Conservation (phyloP, 2,113 vertebrate species). For the Rattus rattus region DNA sequence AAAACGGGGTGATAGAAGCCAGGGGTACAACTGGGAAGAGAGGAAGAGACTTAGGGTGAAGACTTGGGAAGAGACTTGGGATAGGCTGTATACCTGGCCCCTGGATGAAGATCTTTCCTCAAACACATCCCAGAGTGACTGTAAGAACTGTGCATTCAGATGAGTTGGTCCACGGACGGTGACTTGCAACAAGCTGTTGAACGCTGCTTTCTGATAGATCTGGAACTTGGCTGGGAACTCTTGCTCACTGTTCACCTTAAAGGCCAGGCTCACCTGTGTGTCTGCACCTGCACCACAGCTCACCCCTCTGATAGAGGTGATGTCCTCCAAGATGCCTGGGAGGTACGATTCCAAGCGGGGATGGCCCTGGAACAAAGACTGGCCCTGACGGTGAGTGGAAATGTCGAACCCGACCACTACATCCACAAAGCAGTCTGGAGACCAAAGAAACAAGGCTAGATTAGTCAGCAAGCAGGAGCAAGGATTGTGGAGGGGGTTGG, state of each 20-base stretch:
- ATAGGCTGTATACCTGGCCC: conserved; percentile 71
- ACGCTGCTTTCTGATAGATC: conserved; percentile 70
- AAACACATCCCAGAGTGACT: conserved; percentile 78
- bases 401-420: conserved; percentile 83
- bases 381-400: conserved; percentile 68
- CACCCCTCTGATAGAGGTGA: conserved; percentile 75
- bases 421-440: conserved; percentile 82
- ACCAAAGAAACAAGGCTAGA: conserved; percentile 16
- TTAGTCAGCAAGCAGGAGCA: background rate
- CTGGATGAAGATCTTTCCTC: conserved; percentile 29
- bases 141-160: conserved; percentile 72
- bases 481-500: background rate
- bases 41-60: background rate
- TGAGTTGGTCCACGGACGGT: conserved; percentile 63
- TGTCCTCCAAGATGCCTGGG: conserved; percentile 71
- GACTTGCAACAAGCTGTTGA: conserved; percentile 56
- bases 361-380: conserved; percentile 79
- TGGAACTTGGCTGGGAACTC: conserved; percentile 72
- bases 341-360: conserved; percentile 72
- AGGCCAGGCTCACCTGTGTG: conserved; percentile 76
- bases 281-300: conserved; percentile 78
- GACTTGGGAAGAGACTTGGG: no score
- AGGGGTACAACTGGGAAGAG: background rate
- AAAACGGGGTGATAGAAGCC: background rate
- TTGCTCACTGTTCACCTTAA: conserved; percentile 76